A percentile compares a stretch with the other conserved stretches of the same genome.
These are phyloP conservation scores for Barnardius zonarius DNA, from an alignment of 2,113 vertebrate species.

Conservation along the genomic window DNA sequence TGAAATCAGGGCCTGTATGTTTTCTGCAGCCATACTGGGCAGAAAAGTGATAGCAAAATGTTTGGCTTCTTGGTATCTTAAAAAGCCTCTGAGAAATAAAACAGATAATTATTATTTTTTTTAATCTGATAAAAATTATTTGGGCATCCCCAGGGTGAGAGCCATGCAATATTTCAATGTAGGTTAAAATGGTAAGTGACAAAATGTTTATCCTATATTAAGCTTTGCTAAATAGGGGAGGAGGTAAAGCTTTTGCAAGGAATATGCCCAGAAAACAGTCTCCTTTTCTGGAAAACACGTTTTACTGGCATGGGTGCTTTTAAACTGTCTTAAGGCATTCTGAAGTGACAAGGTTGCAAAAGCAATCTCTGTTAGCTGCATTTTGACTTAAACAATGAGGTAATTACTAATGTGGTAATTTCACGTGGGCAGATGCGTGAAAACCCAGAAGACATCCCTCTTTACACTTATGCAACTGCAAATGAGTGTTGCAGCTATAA, in stretches of 20 bases:
- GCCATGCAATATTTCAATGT: not conserved
- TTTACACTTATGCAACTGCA: not conserved
- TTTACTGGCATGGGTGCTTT: not conserved
- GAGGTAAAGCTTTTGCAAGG: not conserved
- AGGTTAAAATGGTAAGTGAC: not conserved
- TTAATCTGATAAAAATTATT: not conserved
- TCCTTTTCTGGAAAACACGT: not conserved
- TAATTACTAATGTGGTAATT: not conserved
- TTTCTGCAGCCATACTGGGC: not conserved
- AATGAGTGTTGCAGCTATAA: not conserved
- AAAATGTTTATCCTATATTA: not conserved
- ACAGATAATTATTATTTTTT: not conserved
- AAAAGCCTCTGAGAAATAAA: not conserved
- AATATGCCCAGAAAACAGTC: not conserved
- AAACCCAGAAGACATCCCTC: not conserved
- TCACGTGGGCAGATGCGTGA: not conserved
- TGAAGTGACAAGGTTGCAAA: not conserved
- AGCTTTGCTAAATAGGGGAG: not conserved
- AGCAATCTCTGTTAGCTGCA: not conserved
- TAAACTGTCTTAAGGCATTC: not conserved
- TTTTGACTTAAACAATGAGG: not conserved
- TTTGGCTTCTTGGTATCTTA: not conserved
- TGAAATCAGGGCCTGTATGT: not conserved
- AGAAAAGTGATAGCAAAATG: not conserved
- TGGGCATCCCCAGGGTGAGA: not conserved